Evolutionary conservation across 1,140 invertebrate species (phyloP), one percentile per base, ranked within the genome.

Genomic region (Mesaphorura yosii): DNA sequence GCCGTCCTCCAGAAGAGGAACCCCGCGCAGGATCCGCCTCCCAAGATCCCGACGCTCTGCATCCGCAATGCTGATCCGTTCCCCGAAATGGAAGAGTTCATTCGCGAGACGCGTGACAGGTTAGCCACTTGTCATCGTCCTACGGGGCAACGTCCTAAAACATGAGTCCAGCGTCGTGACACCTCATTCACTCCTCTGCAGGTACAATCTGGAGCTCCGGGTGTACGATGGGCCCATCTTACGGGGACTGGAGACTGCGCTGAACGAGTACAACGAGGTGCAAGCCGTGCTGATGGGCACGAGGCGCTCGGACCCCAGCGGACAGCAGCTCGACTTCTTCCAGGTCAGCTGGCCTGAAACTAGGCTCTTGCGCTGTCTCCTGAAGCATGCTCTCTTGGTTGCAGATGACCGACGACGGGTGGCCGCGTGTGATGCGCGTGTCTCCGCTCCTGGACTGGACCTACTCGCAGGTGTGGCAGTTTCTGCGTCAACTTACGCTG

Each of bases 201-300:
- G 76, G 55, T 95, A 92, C 67, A 74, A 78, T 59, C 68, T 94
- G 26, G 71, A 84, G 19, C 62, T 92, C 47, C 67, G 80, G 22
- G 78, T 75, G n/a, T 78, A 79, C 47, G 72, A 78, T 54, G 79
- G 77, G 0, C 77, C 80, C 38, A 82, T 94, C 51, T 87, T 84
- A 69, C 65, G 71, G 22, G 81, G 79, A 1, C 68, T 95, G 19
- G 64, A 66, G 23, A 69, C 72, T 19, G 68, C 91, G 41, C 66
- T 85, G 10, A 62, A 72, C 1, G 71, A 80, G 14, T 78, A 81
- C 65, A 74, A 76, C 1, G 66, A 77, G 41, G 73, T 93, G 5
- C 84, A 85, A 69, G 88, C 84, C 2, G 81, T 85, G 50, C 71
- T 96, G 2, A 88, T 96, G 82, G 92, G 92, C 28, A 88, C 82